A percentile compares a stretch with the other conserved stretches of the same genome.
Conservation (phyloP, 2,888 invertebrate species). For the Colostygia pectinataria region DNA sequence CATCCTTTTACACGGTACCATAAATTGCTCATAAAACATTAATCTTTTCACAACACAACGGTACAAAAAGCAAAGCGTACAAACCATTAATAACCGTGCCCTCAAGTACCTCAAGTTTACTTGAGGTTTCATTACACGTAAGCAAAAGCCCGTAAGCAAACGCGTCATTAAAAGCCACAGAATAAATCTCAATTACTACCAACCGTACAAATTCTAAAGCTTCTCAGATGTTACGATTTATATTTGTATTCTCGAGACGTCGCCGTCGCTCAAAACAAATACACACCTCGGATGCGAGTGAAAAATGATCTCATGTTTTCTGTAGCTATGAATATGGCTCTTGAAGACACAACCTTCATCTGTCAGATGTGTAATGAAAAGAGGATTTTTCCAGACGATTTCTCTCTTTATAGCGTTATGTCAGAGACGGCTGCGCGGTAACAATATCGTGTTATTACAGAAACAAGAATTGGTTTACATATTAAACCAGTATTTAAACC, state of each 20-base stretch:
- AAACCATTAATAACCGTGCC: slow-evolving; percentile 33
- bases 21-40: slow-evolving; percentile 25
- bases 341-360: slow-evolving; percentile 10
- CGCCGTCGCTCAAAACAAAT: slow-evolving; percentile 58
- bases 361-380: background rate
- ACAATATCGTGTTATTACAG: too few species aligned
- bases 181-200: slow-evolving; percentile 23
- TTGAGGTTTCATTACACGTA: slow-evolving; percentile 35
- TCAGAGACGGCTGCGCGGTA: too few species aligned
- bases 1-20: background rate
- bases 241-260: slow-evolving; percentile 53
- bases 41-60: slow-evolving; percentile 20
- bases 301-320: slow-evolving; percentile 57
- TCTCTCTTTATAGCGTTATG: too few species aligned
- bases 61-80: slow-evolving; percentile 31
- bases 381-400: background rate
- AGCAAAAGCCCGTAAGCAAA: slow-evolving; percentile 33
- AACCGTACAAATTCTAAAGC: slow-evolving; percentile 27
- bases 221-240: slow-evolving; percentile 52
- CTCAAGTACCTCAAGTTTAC: slow-evolving; percentile 33
- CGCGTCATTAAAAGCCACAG: slow-evolving; percentile 37
- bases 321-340: slow-evolving; percentile 9
- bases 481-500: too few species aligned
- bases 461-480: too few species aligned
- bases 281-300: slow-evolving; percentile 49